phyloP scores from a whole-genome alignment of 2,888 invertebrate genomes.

The Tanypteryx hageni region DNA sequence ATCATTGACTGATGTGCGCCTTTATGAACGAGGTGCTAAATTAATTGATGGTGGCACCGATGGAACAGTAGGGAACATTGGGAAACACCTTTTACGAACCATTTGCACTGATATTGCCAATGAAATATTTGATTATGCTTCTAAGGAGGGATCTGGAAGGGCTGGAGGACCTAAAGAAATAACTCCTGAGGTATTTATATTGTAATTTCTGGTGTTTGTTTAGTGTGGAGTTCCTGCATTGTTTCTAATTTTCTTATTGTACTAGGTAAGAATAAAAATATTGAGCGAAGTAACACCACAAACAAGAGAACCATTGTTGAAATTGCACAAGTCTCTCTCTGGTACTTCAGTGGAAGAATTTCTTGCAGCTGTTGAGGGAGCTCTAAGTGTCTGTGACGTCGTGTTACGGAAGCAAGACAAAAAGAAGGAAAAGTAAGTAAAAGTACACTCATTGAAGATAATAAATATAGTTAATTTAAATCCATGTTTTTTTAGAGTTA shows the following conservation, averaged over 20 bases:
- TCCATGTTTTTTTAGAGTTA: too few relatives aligned
- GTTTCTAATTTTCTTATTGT: conserved; percentile 50
- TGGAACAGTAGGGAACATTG: conserved; percentile 75
- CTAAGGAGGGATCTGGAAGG: conserved; percentile 81
- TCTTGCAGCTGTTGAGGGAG: conserved; percentile 84
- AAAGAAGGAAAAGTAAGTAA: conserved; percentile 82
- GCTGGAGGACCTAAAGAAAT: conserved; percentile 71
- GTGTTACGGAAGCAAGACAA: conserved; percentile 93
- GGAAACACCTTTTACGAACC: conserved; percentile 90
- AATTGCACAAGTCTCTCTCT: conserved; percentile 83
- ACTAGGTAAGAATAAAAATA: conserved; percentile 75
- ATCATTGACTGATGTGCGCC: conserved; percentile 84
- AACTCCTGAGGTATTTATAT: conserved; percentile 73
- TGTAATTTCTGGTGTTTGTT: conserved; percentile 51
- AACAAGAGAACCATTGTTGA: conserved; percentile 81
- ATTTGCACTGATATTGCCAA: conserved; percentile 88
- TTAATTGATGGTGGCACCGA: conserved; percentile 53
- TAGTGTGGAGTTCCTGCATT: neutral
- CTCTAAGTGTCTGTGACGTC: conserved; percentile 81
- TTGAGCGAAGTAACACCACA: conserved; percentile 78
- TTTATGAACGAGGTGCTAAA: conserved; percentile 88
- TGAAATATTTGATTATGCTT: conserved; percentile 87
- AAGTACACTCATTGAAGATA: too few relatives aligned
- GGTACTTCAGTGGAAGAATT: conserved; percentile 87
- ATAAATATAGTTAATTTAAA: too few relatives aligned